phyloP scores from a whole-genome alignment of 30 jellyfish, hydroid and myxozoan species.

The Phacellophora camtschatica region DNA sequence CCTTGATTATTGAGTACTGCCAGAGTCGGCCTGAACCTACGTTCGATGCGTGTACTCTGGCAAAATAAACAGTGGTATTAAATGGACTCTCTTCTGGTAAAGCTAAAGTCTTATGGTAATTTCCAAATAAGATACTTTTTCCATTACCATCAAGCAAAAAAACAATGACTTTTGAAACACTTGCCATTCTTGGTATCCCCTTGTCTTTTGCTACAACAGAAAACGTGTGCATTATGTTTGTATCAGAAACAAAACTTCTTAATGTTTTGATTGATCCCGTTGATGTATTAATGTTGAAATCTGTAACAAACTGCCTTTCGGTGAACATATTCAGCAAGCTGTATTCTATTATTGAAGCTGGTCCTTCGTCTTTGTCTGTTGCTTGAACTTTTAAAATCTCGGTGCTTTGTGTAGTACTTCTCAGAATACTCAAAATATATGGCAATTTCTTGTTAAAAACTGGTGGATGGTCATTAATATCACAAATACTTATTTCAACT shows the following conservation, averaged over 20 bases:
- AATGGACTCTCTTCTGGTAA: conserved; percentile 38
- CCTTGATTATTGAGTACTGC: conserved; percentile 57
- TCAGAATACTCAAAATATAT: conserved; percentile 60
- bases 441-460: conserved; percentile 71
- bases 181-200: conserved; percentile 63
- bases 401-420: conserved; percentile 22
- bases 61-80: conserved; percentile 12
- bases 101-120: background rate
- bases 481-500: conserved; percentile 56
- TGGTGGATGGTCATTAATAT: conserved; percentile 88
- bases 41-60: background rate
- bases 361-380: conserved; percentile 73
- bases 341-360: conserved; percentile 50
- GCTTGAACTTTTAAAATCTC: conserved; percentile 70
- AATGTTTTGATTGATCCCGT: conserved; percentile 71
- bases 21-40: background rate
- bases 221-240: conserved; percentile 21
- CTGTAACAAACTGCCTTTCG: conserved; percentile 16
- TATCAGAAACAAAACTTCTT: background rate
- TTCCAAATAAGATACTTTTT: conserved; percentile 11
- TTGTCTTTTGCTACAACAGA: conserved; percentile 70
- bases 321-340: conserved; percentile 36
- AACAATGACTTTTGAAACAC: conserved; percentile 40
- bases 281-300: conserved; percentile 50
- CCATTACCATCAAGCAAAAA: conserved; percentile 44